Evolutionary conservation across 1,140 invertebrate genomes (phyloP), one percentile per base, ranked within the genome.

Genomic region (Zaprionus nigranus): DNA sequence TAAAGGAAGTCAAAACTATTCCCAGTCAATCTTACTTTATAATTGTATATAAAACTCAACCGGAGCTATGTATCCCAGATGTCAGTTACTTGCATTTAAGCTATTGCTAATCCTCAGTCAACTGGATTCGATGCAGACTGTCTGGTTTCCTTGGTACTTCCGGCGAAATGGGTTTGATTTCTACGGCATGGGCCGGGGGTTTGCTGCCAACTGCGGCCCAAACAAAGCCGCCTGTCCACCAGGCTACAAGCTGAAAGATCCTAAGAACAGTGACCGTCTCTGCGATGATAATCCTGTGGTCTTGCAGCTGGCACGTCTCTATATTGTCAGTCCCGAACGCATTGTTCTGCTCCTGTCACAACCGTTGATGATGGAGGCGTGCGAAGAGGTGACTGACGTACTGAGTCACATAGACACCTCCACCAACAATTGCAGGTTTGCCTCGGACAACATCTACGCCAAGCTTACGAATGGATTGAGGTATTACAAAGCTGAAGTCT

Each of bases 251-350:
- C 22, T 56, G 0, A 81, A 64, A 65, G 11, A 51, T 15, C 11
- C 24, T 5, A 38, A 12, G 53, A n/a, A 7, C 11, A 5, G 12
- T 51, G 20, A 20, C 6, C 64, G 20, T 1, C 2, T 75, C 1
- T 92, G 92, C 66, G 81, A 92, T 34, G 92, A 92, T 40, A 92
- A 92, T 74, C 81, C 83, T 9, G 46, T 92, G 34, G 66, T 92
- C 17, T 58, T 90, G 61, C 90, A 91, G 65, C 66, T 92, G 58
- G 92, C 92, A 13, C 79, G 85, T 4, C 75, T 92, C 3, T 87
- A 92, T 56, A 70, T 90, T 11, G 74, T 82, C 9, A 92, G 92
- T 78, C 92, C 92, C 12, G 92, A 92, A 65, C 72, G 92, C 7
- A 91, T 92, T 68, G 69, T 92, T 5, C 54, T 87, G 34, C 51